Percentiles rank a stretch among this genome's conserved stretches.
These are phyloP conservation scores for Lasioglossum leucozonium DNA, from an alignment of 2,888 invertebrate species.

Conservation along the genomic window DNA sequence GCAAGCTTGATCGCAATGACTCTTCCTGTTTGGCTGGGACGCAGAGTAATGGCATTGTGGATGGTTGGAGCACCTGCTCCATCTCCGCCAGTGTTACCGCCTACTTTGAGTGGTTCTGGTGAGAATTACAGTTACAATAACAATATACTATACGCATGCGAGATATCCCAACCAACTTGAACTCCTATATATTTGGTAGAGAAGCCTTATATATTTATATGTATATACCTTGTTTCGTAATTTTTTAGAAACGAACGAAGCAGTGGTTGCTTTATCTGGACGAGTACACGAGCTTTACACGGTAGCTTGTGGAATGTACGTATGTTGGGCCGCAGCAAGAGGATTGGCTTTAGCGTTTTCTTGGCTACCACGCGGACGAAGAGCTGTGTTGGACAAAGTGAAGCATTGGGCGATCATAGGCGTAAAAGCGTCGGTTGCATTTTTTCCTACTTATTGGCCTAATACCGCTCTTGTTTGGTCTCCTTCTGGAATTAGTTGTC, in stretches of 20 bases:
- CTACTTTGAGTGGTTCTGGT: conserved; percentile 76
- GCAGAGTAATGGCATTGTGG: conserved; percentile 95
- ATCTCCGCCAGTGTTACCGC: conserved; percentile 80
- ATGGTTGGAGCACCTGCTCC: conserved; percentile 87
- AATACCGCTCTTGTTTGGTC: conserved; percentile 95
- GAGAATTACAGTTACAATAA: conserved; percentile 48
- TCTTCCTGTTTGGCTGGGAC: conserved; percentile 95
- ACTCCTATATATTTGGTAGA: no score
- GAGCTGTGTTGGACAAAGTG: conserved; percentile 89
- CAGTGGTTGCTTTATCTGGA: conserved; percentile 84
- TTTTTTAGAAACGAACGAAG: conserved; percentile 71
- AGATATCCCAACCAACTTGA: neutral
- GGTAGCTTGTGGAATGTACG: conserved; percentile 96
- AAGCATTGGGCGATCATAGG: conserved; percentile 91
- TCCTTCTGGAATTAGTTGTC: conserved; percentile 95
- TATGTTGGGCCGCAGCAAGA: conserved; percentile 96
- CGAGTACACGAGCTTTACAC: conserved; percentile 98
- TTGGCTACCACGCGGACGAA: conserved; percentile 95
- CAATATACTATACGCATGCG: neutral
- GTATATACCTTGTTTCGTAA: neutral
- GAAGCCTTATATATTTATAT: neutral
- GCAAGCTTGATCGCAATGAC: conserved; percentile 94
- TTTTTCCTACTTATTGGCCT: conserved; percentile 93
- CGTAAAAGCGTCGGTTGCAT: conserved; percentile 90
- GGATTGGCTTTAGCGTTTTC: conserved; percentile 92